These are phyloP conservation scores for Tadarida brasiliensis DNA, from an alignment of 2,797 vertebrate genomes.

Conservation along the genomic window DNA sequence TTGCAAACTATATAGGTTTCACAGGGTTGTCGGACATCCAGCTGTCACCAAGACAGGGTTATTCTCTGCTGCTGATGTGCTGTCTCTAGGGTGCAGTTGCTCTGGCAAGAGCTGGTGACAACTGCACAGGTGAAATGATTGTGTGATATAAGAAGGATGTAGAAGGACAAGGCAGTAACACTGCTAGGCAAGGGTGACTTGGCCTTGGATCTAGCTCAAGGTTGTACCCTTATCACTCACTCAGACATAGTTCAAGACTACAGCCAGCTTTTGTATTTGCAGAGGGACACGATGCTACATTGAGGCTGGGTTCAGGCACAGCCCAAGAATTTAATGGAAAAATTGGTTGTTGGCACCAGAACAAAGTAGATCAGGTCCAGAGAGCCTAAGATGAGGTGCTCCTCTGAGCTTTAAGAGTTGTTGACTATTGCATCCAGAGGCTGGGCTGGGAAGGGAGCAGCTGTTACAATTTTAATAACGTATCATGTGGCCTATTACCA, in stretches of 20 bases:
- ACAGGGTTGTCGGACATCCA: no score
- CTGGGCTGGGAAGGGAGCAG: neutral
- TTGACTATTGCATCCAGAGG: neutral
- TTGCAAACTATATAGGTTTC: neutral
- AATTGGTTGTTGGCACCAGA: neutral
- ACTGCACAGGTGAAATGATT: neutral
- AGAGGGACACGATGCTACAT: neutral
- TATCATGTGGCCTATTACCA: neutral
- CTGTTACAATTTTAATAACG: neutral
- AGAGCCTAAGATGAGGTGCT: neutral
- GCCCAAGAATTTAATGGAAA: conserved; percentile 12
- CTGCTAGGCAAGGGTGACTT: neutral
- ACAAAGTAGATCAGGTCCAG: neutral
- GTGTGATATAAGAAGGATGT: neutral
- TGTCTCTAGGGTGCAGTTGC: neutral
- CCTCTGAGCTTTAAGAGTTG: neutral
- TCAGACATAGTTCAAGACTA: neutral
- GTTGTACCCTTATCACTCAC: neutral
- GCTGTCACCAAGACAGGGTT: neutral
- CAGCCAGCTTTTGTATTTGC: neutral
- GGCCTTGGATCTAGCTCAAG: neutral
- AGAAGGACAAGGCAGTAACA: neutral
- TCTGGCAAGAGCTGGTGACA: neutral
- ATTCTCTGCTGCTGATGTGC: neutral
- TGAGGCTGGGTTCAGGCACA: neutral